A percentile compares a stretch with the other conserved stretches of the same genome.
Conservation (phyloP, 2,113 vertebrate genomes). For the Carassius carassius region DNA sequence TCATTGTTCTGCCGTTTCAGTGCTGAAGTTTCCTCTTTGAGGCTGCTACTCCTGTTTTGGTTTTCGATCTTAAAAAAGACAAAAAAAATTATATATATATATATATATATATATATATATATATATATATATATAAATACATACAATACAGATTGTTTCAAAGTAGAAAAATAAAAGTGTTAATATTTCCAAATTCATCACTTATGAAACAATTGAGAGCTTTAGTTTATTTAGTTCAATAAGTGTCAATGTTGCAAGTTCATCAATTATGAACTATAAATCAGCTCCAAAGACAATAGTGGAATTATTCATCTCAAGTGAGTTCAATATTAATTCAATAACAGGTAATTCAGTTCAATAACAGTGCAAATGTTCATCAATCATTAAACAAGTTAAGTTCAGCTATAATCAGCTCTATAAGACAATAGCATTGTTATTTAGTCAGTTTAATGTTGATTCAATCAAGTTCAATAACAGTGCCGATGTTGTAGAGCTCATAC, state of each 20-base stretch:
- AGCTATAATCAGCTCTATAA: not conserved
- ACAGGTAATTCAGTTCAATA: not conserved
- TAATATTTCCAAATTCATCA: not conserved
- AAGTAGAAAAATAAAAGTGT: not conserved
- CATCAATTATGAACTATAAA: not conserved
- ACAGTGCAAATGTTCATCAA: not conserved
- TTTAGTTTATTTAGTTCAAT: not conserved
- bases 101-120: too few relatives aligned
- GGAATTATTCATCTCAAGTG: too few relatives aligned
- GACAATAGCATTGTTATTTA: not conserved
- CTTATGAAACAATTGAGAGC: too few relatives aligned
- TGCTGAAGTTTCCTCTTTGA: conserved; percentile 84
- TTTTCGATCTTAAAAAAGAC: conserved; percentile 84
- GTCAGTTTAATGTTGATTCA: too few relatives aligned
- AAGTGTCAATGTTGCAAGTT: not conserved
- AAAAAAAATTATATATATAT: too few relatives aligned
- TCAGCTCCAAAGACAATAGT: not conserved
- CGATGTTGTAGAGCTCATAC: not conserved
- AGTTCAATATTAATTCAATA: too few relatives aligned
- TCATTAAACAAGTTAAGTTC: not conserved
- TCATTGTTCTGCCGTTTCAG: conserved; percentile 88
- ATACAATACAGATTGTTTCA: not conserved
- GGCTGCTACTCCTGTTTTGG: conserved; percentile 82
- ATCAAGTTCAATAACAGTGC: not conserved
- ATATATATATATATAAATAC: too few relatives aligned